These are phyloP conservation scores for Mallotus villosus DNA, from an alignment of 2,797 vertebrate genomes.

Conservation along the genomic window DNA sequence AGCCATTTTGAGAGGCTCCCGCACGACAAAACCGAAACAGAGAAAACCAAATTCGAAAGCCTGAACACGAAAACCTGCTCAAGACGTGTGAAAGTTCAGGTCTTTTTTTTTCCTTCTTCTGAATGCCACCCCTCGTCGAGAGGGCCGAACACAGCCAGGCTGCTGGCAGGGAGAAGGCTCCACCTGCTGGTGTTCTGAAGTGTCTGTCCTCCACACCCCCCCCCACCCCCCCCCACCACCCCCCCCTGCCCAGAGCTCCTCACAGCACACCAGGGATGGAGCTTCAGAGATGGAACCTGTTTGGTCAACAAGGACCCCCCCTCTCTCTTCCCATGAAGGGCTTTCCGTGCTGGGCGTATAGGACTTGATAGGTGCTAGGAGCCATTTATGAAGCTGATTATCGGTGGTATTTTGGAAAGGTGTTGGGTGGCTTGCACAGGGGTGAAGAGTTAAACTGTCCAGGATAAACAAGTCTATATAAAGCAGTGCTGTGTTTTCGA, in stretches of 20 bases:
- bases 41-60: neutral
- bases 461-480: neutral
- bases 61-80: neutral
- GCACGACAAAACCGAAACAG: no score
- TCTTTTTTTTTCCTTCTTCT: neutral
- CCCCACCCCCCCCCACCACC: neutral
- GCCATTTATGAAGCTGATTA: neutral
- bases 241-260: neutral
- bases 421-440: neutral
- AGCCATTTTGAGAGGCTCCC: no score
- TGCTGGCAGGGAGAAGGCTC: constrained; percentile 55
- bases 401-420: neutral
- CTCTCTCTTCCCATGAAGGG: neutral
- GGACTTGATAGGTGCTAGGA: no score
- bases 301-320: neutral
- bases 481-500: neutral
- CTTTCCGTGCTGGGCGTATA: no score
- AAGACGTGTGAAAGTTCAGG: neutral
- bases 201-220: constrained; percentile 18
- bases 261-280: neutral
- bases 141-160: neutral
- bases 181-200: constrained; percentile 58
- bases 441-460: neutral
- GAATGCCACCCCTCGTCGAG: constrained; percentile 25
- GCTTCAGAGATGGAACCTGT: neutral